These are phyloP conservation scores for Iselma pallidipennis DNA, from an alignment of 2,888 invertebrate species.

Conservation along the genomic window DNA sequence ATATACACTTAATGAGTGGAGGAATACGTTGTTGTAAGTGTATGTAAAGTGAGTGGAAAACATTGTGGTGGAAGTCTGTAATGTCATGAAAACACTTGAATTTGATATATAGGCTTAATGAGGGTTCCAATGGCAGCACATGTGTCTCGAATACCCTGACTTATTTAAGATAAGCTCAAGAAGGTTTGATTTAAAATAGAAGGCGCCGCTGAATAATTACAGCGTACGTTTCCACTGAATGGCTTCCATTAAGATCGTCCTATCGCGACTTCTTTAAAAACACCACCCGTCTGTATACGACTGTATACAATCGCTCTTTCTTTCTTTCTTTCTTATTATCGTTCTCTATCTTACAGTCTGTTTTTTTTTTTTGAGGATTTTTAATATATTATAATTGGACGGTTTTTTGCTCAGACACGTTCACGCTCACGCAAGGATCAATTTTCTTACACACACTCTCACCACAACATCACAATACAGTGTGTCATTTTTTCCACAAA, in stretches of 20 bases:
- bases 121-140: conserved; percentile 18
- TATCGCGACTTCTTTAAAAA: conserved; percentile 5
- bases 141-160: conserved; percentile 23
- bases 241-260: conserved; percentile 24
- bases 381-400: neutral
- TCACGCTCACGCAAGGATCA: neutral
- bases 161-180: conserved; percentile 30
- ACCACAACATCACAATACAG: too few relatives aligned
- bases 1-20: conserved; percentile 25
- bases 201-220: conserved; percentile 33
- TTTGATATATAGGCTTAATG: conserved; percentile 11
- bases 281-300: neutral
- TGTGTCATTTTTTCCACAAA: neutral
- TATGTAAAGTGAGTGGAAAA: neutral
- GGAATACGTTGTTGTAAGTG: neutral
- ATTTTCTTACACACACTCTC: neutral
- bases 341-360: neutral
- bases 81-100: conserved; percentile 5
- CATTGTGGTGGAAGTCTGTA: neutral
- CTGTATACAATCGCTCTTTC: too few relatives aligned
- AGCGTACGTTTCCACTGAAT: conserved; percentile 14
- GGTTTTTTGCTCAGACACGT: neutral
- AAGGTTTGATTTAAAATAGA: conserved; percentile 28
- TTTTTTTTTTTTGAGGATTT: neutral
- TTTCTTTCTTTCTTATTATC: neutral